phyloP scores from a whole-genome alignment of 2,888 invertebrate species.

The Archips crataeganus region DNA sequence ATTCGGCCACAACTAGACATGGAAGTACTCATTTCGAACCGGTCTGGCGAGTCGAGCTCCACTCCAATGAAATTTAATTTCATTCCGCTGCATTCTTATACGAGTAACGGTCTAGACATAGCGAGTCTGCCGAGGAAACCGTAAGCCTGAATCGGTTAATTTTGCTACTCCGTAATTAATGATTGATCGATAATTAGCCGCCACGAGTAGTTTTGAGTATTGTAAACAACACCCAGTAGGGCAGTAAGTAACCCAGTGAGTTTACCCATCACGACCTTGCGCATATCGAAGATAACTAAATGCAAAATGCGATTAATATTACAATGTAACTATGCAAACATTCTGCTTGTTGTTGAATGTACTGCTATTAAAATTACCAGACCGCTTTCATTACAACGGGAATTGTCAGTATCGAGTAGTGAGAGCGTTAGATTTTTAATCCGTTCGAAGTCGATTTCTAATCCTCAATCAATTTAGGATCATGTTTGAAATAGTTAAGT shows the following conservation, averaged over 20 bases:
- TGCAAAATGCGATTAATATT: slow-evolving; percentile 54
- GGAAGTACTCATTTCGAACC: slow-evolving; percentile 71
- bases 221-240: slow-evolving; percentile 53
- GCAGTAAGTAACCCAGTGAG: slow-evolving; percentile 37
- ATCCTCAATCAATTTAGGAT: slow-evolving; percentile 40
- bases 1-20: slow-evolving; percentile 66
- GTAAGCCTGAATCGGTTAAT: slow-evolving; percentile 50
- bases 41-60: slow-evolving; percentile 72
- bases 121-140: slow-evolving; percentile 60
- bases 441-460: slow-evolving; percentile 46
- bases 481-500: slow-evolving; percentile 28
- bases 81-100: slow-evolving; percentile 83
- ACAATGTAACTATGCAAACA: slow-evolving; percentile 51
- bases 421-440: slow-evolving; percentile 34
- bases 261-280: slow-evolving; percentile 64
- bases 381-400: slow-evolving; percentile 10
- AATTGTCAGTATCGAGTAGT: slow-evolving; percentile 16
- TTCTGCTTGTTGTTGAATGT: slow-evolving; percentile 9
- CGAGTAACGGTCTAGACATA: slow-evolving; percentile 77
- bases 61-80: slow-evolving; percentile 85
- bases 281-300: slow-evolving; percentile 57
- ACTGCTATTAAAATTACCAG: slow-evolving; percentile 19
- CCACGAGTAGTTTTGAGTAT: slow-evolving; percentile 41
- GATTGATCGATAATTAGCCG: slow-evolving; percentile 36
- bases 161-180: slow-evolving; percentile 46